Evolutionary conservation across 2,797 vertebrate genomes (phyloP).

Genomic region (Falco peregrinus): DNA sequence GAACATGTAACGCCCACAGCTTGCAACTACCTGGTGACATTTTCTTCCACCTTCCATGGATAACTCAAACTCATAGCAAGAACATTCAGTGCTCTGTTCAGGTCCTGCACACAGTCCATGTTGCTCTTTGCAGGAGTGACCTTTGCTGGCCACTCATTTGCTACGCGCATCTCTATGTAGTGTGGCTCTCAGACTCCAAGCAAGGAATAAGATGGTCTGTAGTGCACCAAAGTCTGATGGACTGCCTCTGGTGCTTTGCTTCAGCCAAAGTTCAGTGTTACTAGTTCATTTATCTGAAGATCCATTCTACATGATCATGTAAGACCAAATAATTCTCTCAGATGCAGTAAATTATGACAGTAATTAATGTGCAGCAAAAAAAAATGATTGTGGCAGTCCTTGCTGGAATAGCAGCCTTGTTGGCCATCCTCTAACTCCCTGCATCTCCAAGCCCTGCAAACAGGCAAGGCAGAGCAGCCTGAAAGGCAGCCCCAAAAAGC

Average conservation of each 20-base stretch:
- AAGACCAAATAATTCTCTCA: neutral
- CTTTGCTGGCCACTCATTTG: neutral
- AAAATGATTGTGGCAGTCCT: neutral
- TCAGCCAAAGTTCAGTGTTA: neutral
- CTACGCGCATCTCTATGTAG: accelerated
- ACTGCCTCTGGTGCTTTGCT: neutral
- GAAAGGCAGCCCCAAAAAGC: neutral
- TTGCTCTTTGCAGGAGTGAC: neutral
- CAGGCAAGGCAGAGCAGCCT: neutral
- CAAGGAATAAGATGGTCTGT: neutral
- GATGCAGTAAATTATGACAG: neutral
- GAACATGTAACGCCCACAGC: neutral
- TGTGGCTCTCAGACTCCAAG: neutral
- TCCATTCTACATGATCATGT: neutral
- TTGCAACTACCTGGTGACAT: neutral
- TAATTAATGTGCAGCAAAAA: neutral
- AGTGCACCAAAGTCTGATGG: neutral
- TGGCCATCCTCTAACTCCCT: neutral
- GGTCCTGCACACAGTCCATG: neutral
- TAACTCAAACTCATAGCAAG: neutral
- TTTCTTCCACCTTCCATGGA: neutral
- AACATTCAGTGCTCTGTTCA: neutral
- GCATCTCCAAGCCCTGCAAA: neutral
- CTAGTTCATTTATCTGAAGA: neutral
- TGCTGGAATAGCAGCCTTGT: neutral